Percentiles rank a stretch among this genome's conserved stretches.
These are phyloP conservation scores for Acomys russatus DNA, from an alignment of 2,797 vertebrate genomes.

Conservation along the genomic window DNA sequence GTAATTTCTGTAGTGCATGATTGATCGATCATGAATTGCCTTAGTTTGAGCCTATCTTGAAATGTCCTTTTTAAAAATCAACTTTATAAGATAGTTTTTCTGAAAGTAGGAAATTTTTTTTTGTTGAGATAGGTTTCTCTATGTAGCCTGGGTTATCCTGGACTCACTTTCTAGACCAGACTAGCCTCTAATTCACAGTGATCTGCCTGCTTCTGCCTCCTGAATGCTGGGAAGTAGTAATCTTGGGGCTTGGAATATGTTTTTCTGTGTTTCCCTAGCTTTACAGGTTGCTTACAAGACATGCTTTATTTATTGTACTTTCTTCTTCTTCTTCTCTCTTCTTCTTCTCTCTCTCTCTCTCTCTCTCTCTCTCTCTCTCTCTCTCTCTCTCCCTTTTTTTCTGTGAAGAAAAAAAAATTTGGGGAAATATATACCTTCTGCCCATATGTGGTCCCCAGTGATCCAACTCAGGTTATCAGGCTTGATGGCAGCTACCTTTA, in stretches of 20 bases:
- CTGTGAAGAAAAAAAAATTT: not conserved
- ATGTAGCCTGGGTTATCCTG: no score
- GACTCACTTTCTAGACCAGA: no score
- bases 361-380: not conserved
- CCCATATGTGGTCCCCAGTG: not conserved
- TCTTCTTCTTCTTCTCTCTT: not conserved
- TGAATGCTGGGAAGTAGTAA: not conserved
- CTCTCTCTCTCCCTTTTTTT: not conserved
- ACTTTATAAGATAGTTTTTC: not conserved
- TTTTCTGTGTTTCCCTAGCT: not conserved
- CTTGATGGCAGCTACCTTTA: not conserved
- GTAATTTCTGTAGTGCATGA: not conserved
- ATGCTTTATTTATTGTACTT: not conserved
- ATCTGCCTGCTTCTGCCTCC: no score
- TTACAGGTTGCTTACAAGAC: not conserved
- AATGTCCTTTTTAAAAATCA: not conserved
- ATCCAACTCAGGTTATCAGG: not conserved
- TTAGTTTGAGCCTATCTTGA: not conserved
- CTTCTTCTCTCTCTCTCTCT: not conserved
- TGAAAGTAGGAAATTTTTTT: not conserved
- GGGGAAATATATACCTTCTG: not conserved
- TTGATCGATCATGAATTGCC: not conserved
- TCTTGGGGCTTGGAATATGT: not conserved
- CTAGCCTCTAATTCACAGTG: no score
- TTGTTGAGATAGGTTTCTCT: no score